Percentiles rank a stretch among this genome's conserved stretches.
phyloP scores from a whole-genome alignment of 1,140 invertebrate genomes.

The Neuroterus valhalla region DNA sequence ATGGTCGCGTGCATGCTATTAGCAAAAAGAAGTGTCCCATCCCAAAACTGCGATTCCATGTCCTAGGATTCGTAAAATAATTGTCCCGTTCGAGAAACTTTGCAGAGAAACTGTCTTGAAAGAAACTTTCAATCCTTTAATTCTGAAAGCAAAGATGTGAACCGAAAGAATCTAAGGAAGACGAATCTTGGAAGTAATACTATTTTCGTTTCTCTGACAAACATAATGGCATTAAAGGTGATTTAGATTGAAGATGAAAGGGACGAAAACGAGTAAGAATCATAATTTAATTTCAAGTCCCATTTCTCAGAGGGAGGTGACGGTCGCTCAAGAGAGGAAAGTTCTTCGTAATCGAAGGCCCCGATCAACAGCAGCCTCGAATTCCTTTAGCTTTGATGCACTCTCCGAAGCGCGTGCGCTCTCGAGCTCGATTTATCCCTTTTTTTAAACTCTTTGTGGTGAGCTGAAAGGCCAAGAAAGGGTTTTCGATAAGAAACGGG shows the following conservation, averaged over 20 bases:
- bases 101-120: background rate
- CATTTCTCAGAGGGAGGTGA: background rate
- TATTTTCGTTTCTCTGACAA: no score
- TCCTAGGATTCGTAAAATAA: conserved; percentile 42
- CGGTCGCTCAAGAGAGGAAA: conserved; percentile 30
- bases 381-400: conserved; percentile 42
- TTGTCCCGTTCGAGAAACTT: conserved; percentile 33
- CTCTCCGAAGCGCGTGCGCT: conserved; percentile 31
- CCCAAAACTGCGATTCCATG: background rate
- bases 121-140: background rate
- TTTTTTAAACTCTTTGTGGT: conserved; percentile 36
- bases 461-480: conserved; percentile 39
- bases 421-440: conserved; percentile 40
- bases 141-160: background rate
- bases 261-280: background rate
- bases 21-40: conserved; percentile 65
- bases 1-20: conserved; percentile 73
- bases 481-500: conserved; percentile 58
- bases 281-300: background rate
- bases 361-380: conserved; percentile 49
- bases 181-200: no score
- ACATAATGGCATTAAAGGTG: background rate
- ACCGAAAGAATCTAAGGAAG: background rate
- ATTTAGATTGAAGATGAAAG: background rate
- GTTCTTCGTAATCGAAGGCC: conserved; percentile 46